Percentiles rank a stretch among this genome's conserved stretches.
Evolutionary conservation across 2,113 vertebrate species (phyloP).

Genomic region (Perccottus glenii): DNA sequence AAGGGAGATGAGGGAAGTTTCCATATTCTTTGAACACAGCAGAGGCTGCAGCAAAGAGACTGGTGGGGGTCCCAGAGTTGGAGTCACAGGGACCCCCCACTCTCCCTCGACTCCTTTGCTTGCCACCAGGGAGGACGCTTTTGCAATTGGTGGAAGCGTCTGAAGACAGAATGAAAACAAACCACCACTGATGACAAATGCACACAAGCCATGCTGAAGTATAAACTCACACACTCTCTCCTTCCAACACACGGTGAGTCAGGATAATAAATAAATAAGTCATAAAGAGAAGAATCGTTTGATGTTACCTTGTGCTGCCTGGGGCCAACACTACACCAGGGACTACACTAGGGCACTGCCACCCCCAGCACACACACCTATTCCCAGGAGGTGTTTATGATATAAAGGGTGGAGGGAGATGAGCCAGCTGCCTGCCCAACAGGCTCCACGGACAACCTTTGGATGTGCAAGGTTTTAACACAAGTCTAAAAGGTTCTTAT

Average conservation of each 20-base stretch:
- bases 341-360: slow-evolving; percentile 38
- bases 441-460: slow-evolving; percentile 31
- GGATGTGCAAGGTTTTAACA: slow-evolving; percentile 17
- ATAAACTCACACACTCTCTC: slow-evolving; percentile 16
- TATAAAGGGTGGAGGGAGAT: slow-evolving; percentile 40
- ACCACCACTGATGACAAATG: slow-evolving; percentile 53
- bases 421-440: slow-evolving; percentile 38
- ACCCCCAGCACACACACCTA: slow-evolving; percentile 38
- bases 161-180: slow-evolving; percentile 56
- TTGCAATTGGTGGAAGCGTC: slow-evolving; percentile 38
- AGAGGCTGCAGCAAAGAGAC: slow-evolving; percentile 43
- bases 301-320: slow-evolving; percentile 79
- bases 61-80: slow-evolving; percentile 27
- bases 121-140: slow-evolving; percentile 40
- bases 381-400: slow-evolving; percentile 43
- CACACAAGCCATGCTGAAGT: slow-evolving; percentile 44
- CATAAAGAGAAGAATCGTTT: slow-evolving; percentile 73
- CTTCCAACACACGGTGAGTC: slow-evolving; percentile 25
- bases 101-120: slow-evolving; percentile 40
- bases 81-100: slow-evolving; percentile 42
- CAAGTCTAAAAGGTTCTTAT: too few relatives aligned
- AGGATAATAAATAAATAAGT: slow-evolving; percentile 74
- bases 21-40: slow-evolving; percentile 59
- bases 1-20: slow-evolving; percentile 44
- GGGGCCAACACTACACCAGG: slow-evolving; percentile 73